Conservation (phyloP, 2,113 vertebrate species). For the Vimba vimba region DNA sequence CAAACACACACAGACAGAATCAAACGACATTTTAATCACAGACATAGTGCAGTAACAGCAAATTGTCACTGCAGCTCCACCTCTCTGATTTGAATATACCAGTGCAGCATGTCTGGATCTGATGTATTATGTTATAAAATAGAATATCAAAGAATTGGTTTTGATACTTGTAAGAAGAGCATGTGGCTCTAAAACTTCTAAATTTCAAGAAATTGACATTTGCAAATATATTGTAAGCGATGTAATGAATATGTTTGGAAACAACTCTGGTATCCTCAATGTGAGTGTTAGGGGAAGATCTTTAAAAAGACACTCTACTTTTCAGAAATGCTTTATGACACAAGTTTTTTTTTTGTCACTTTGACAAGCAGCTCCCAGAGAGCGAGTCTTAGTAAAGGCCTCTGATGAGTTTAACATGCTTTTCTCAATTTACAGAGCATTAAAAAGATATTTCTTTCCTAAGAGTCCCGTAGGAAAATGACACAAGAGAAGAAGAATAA, state of each 20-base stretch:
- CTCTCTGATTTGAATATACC: background rate
- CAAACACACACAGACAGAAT: constrained; percentile 15
- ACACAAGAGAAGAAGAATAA: background rate
- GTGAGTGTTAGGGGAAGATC: background rate
- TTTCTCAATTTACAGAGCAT: constrained; percentile 29
- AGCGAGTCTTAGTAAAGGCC: constrained; percentile 2
- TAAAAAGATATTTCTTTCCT: constrained; percentile 24
- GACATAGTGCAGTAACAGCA: background rate
- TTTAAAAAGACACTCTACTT: constrained; percentile 22
- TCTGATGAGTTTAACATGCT: constrained; percentile 42
- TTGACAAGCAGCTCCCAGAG: constrained; percentile 7
- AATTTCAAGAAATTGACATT: background rate
- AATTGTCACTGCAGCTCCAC: background rate
- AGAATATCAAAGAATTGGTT: background rate
- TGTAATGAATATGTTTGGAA: constrained; percentile 9
- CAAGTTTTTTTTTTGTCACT: background rate
- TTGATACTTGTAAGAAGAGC: background rate
- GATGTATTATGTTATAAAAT: background rate
- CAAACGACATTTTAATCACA: constrained; percentile 7
- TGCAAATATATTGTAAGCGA: background rate
- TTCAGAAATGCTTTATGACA: background rate
- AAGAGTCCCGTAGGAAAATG: background rate
- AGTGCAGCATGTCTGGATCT: background rate
- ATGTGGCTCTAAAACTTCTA: background rate
- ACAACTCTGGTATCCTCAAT: background rate